A percentile compares a stretch with the other conserved stretches of the same genome.
phyloP scores from a whole-genome alignment of 2,888 invertebrate genomes.

The Hemicrepidius hirtus region DNA sequence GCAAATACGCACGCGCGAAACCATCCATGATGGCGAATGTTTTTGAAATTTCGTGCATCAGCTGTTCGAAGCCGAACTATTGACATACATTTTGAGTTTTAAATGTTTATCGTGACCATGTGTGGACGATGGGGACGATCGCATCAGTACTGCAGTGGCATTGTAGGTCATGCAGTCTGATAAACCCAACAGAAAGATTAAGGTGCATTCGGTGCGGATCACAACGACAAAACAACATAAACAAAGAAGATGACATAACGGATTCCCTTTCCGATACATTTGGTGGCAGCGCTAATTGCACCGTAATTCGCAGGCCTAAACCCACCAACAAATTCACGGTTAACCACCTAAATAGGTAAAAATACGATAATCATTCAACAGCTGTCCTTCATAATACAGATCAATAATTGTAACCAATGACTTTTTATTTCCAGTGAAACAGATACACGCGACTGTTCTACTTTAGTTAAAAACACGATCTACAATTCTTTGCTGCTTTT shows the following conservation, averaged over 20 bases:
- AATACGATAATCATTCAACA: slow-evolving; percentile 42
- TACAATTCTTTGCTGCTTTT: slow-evolving; percentile 58
- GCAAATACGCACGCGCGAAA: slow-evolving; percentile 4
- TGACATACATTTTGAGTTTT: slow-evolving; percentile 47
- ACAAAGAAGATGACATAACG: slow-evolving; percentile 64
- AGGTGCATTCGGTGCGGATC: slow-evolving; percentile 90
- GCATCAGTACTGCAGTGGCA: slow-evolving; percentile 96
- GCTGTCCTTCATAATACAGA: slow-evolving; percentile 57
- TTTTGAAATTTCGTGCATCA: slow-evolving; percentile 56
- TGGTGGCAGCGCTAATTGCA: slow-evolving; percentile 66
- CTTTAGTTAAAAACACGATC: slow-evolving; percentile 64
- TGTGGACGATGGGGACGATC: slow-evolving; percentile 89
- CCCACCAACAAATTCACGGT: slow-evolving; percentile 53
- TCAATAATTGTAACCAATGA: slow-evolving; percentile 61
- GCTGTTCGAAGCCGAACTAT: slow-evolving; percentile 54
- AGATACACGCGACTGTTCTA: slow-evolving; percentile 59
- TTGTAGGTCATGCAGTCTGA: slow-evolving; percentile 90
- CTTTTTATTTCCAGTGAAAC: slow-evolving; percentile 56
- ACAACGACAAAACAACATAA: slow-evolving; percentile 73
- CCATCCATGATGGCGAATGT: slow-evolving; percentile 50
- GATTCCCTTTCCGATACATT: slow-evolving; percentile 58
- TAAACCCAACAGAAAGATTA: slow-evolving; percentile 90
- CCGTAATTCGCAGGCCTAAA: slow-evolving; percentile 67
- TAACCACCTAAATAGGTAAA: slow-evolving; percentile 48
- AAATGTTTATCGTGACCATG: slow-evolving; percentile 69